These are phyloP conservation scores for Gallinago nigripennis DNA, from an alignment of 2,797 vertebrate species.

Conservation along the genomic window DNA sequence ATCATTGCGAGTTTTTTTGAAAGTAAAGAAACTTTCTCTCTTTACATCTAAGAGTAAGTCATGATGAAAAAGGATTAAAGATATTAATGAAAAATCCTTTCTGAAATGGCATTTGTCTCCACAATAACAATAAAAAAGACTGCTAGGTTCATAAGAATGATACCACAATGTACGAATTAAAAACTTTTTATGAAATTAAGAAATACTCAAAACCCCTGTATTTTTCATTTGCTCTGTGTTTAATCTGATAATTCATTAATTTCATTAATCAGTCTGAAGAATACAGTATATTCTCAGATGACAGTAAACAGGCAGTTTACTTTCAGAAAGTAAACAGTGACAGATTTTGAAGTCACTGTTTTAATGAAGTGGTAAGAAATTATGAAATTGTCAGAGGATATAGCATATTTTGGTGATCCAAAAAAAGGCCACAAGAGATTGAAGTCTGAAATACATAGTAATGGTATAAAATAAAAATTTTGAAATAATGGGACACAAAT, in stretches of 20 bases:
- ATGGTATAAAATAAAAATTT: not conserved
- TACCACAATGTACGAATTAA: not conserved
- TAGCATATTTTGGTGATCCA: not conserved
- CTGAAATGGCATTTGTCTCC: not conserved
- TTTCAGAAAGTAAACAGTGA: too few species aligned
- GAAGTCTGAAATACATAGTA: not conserved
- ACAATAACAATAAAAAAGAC: not conserved
- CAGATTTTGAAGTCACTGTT: not conserved
- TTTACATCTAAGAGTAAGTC: not conserved
- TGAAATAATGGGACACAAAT: not conserved
- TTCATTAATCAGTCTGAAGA: not conserved
- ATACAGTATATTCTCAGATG: not conserved
- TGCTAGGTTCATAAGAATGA: not conserved
- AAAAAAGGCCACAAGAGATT: not conserved
- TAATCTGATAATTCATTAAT: not conserved
- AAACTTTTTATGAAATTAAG: not conserved
- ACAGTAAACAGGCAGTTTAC: not conserved
- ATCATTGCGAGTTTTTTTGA: not conserved
- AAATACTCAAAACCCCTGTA: not conserved
- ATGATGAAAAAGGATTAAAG: not conserved
- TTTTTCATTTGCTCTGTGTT: not conserved
- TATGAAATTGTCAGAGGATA: not conserved
- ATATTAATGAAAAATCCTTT: not conserved
- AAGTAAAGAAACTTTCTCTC: not conserved
- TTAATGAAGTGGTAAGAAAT: not conserved